Evolutionary conservation across 2,113 vertebrate species (phyloP), one percentile per base, ranked within the genome.

Genomic region (pig (Sus scrofa)): DNA sequence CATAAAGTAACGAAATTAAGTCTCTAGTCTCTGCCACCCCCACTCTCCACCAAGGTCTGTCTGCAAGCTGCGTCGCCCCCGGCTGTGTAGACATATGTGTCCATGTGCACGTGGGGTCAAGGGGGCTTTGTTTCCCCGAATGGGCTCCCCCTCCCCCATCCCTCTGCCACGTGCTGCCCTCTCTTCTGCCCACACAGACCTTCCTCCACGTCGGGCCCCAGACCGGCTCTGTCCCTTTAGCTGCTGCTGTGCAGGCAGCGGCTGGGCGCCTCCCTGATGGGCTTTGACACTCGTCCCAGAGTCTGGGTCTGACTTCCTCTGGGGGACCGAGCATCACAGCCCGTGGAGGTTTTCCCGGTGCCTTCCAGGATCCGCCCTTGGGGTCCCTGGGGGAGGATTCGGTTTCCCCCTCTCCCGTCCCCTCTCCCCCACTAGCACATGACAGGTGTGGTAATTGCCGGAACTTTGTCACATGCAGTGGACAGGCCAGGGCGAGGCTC

Each of bases 11-110:
- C 44, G 65, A 32, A 85, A 6, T 44, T 26, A 2, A 30, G n/a
- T 20, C 60, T 34, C 6, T 8, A 13, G 0, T 20, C 3, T 32
- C 8, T 18, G 8, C 44, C n/a, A n/a, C 30, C 22, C 32, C 58
- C 26, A 1, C 13, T 7, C 12, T 19, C 19, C 8, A 32, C 2
- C 3, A 13, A 2, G 16, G 11, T 6, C 32, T 0, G 0, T 27
- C 54, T 7, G 12, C 78, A 30, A 67, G 11, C 44, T 24, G 63
- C 34, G 0, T 4, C 16, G 12, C 14, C 63, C 12, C 0, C 7
- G 63, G 15, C 32, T 19, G 54, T 4, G 26, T 65, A 20, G 65
- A 14, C 27, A 22, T 16, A n/a, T 6, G 3, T 1, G 24, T 20
- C 44, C 12, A 32, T 4, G 12, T 16, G 19, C 16, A 44, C 0